Evolutionary conservation across 2,113 vertebrate genomes (phyloP).

Genomic region (Dicrurus megarhynchus): DNA sequence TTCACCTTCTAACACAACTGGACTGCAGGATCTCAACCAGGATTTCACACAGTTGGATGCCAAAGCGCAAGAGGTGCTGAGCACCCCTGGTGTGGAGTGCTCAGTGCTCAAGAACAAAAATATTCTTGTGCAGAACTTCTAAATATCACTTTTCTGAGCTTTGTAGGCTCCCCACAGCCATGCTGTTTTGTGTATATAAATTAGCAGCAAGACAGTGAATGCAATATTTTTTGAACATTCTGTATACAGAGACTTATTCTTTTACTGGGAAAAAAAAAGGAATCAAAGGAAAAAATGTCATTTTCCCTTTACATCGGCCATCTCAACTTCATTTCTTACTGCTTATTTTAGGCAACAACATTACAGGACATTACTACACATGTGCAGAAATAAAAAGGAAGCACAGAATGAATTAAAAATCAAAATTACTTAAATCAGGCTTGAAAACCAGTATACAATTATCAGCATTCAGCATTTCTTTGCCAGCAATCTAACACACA

Average conservation of each 20-base stretch:
- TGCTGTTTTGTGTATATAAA: not conserved
- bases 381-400: constrained; percentile 62
- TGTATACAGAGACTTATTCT: constrained; percentile 1
- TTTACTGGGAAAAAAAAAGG: not conserved
- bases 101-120: not conserved
- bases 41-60: not conserved
- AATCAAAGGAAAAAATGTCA: not conserved
- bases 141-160: not conserved
- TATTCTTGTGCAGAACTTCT: not conserved
- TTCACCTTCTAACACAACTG: not conserved
- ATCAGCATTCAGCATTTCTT: constrained; percentile 64
- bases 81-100: not conserved
- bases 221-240: not conserved
- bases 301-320: constrained; percentile 32
- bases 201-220: not conserved
- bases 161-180: not conserved
- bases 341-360: constrained; percentile 61
- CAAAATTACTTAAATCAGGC: constrained; percentile 64
- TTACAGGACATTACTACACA: constrained; percentile 62
- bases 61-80: not conserved
- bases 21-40: not conserved
- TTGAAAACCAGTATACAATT: constrained; percentile 60
- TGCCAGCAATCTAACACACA: constrained; percentile 64
- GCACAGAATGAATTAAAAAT: constrained; percentile 65
- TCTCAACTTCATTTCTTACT: constrained; percentile 34